These are phyloP conservation scores for Triplophysa siluroides DNA, from an alignment of 2,113 vertebrate species.

Conservation along the genomic window DNA sequence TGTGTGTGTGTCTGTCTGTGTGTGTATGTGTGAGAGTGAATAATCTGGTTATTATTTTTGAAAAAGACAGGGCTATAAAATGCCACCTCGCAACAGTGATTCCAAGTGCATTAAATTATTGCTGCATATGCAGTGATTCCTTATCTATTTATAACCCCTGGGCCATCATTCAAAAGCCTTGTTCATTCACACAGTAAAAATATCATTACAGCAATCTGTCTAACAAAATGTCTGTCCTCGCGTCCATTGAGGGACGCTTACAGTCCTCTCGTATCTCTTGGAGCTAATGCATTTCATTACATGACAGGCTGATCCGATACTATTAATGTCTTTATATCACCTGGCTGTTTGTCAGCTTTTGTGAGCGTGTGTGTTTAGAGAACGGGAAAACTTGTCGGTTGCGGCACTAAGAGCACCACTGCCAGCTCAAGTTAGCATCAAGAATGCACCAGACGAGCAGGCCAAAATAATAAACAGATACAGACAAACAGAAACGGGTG, in stretches of 20 bases:
- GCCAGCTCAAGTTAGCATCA: constrained; percentile 42
- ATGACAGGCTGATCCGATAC: constrained; percentile 21
- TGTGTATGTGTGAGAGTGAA: neutral
- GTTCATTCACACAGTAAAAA: constrained; percentile 34
- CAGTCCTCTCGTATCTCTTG: constrained; percentile 18
- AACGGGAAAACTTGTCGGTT: neutral
- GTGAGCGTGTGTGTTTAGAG: constrained; percentile 9
- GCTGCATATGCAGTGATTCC: constrained; percentile 21
- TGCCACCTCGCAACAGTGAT: neutral
- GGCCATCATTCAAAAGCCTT: constrained; percentile 25
- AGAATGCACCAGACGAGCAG: neutral
- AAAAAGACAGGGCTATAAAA: constrained; percentile 13
- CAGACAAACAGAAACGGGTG: constrained; percentile 36
- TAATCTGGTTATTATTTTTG: constrained; percentile 40
- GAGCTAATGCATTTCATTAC: constrained; percentile 33
- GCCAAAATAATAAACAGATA: constrained; percentile 36
- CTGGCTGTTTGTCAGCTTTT: constrained; percentile 35
- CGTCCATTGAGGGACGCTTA: constrained; percentile 20
- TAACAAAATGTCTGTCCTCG: constrained; percentile 20
- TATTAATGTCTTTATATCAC: constrained; percentile 37
- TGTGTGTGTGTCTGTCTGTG: no score
- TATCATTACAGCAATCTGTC: constrained; percentile 29
- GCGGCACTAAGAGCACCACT: constrained; percentile 6
- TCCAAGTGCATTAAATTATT: constrained; percentile 48
- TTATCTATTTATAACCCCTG: constrained; percentile 35